Conservation (phyloP, 1,140 invertebrate species). For the Paraescarpia echinospica region DNA sequence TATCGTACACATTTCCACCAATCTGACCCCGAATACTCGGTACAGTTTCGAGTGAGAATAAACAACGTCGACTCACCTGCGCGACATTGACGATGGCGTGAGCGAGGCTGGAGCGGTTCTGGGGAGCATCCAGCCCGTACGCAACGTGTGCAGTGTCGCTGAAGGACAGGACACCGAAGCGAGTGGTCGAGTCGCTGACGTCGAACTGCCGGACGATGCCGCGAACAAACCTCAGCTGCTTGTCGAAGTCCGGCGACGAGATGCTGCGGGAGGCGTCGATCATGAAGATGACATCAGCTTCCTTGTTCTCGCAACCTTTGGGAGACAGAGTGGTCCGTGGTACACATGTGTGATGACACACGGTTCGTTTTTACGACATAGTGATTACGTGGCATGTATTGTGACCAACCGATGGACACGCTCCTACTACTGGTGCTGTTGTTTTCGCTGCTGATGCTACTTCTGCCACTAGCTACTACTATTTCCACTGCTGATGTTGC, state of each 20-base stretch:
- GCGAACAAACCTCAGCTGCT: slow-evolving; percentile 40
- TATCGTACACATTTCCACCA: too few species aligned
- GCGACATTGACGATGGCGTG: not conserved
- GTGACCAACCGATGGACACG: too few species aligned
- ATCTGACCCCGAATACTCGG: too few species aligned
- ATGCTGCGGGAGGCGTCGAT: slow-evolving; percentile 48
- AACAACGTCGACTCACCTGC: not conserved
- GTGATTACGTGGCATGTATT: too few species aligned
- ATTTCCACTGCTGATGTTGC: too few species aligned
- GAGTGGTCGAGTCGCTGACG: not conserved
- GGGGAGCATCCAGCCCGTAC: not conserved
- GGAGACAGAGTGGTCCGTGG: not conserved
- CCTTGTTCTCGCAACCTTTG: slow-evolving; percentile 40
- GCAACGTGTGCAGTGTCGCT: not conserved
- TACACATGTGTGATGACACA: not conserved
- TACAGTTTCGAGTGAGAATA: not conserved
- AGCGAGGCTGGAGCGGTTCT: not conserved
- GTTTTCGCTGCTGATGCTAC: too few species aligned
- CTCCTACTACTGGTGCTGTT: too few species aligned
- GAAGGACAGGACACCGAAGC: not conserved
- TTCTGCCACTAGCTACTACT: too few species aligned
- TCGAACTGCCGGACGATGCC: slow-evolving; percentile 31
- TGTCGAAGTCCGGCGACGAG: slow-evolving; percentile 39
- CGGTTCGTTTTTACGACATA: not conserved
- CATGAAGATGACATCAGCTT: slow-evolving; percentile 48